phyloP scores from a whole-genome alignment of 2,797 vertebrate species.

The Gymnothorax reevesii region DNA sequence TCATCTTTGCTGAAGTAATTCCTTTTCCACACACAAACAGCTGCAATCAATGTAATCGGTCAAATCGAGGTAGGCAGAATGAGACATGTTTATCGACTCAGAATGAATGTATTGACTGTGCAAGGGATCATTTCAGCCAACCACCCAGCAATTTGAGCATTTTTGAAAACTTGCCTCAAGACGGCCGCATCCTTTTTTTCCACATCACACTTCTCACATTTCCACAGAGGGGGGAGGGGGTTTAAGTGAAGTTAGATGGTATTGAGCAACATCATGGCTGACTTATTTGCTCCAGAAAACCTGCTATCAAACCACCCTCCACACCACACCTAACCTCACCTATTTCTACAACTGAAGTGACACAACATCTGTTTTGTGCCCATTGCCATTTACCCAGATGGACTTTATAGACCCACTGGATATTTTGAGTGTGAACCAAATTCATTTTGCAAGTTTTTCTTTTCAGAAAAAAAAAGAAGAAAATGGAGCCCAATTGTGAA shows the following conservation, averaged over 20 bases:
- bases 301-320: neutral
- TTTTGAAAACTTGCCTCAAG: neutral
- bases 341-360: neutral
- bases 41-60: neutral
- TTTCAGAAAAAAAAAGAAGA: neutral
- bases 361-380: neutral
- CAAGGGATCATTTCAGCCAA: neutral
- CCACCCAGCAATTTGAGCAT: neutral
- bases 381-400: neutral
- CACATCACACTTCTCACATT: neutral
- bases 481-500: neutral
- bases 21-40: neutral
- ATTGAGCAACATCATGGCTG: neutral
- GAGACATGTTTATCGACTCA: slow-evolving; percentile 3
- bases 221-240: no score
- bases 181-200: neutral
- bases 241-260: neutral
- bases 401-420: neutral
- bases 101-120: neutral
- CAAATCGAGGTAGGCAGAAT: neutral
- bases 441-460: neutral
- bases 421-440: neutral
- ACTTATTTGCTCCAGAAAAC: neutral
- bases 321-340: neutral
- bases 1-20: neutral